These are phyloP conservation scores for Halocynthia roretzi DNA, from an alignment of 23 tunicate species.

Conservation along the genomic window DNA sequence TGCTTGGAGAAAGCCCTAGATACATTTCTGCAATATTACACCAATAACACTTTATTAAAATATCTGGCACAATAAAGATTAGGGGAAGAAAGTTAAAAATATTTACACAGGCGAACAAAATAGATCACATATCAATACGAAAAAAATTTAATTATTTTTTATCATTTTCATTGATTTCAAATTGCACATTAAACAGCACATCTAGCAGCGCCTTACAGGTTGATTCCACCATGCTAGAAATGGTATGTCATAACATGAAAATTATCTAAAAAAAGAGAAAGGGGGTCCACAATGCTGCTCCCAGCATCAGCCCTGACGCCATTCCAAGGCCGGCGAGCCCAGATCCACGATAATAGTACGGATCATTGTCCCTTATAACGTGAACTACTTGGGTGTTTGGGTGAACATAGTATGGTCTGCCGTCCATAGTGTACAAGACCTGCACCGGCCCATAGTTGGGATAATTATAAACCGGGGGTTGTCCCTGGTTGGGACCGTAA, in stretches of 20 bases:
- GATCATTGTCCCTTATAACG: constrained; percentile 57
- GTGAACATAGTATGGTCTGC: constrained; percentile 73
- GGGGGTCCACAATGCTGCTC: constrained; percentile 74
- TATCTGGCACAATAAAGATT: too few relatives aligned
- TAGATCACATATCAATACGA: too few relatives aligned
- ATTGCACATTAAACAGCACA: too few relatives aligned
- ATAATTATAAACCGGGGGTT: constrained; percentile 55
- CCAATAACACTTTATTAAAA: too few relatives aligned
- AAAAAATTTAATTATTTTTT: too few relatives aligned
- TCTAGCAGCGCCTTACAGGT: too few relatives aligned
- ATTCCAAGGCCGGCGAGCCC: constrained; percentile 34
- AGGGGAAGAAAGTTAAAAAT: too few relatives aligned
- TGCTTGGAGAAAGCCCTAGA: too few relatives aligned
- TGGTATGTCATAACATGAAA: neutral
- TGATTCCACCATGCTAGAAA: too few relatives aligned
- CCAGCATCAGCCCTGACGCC: constrained; percentile 77
- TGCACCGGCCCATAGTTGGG: constrained; percentile 79
- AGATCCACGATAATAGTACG: constrained; percentile 60
- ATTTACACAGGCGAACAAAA: too few relatives aligned
- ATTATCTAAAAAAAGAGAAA: constrained; percentile 41
- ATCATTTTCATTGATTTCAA: too few relatives aligned
- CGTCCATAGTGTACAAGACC: constrained; percentile 50
- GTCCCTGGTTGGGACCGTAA: constrained; percentile 27
- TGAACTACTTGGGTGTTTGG: constrained; percentile 60
- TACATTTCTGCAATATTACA: too few relatives aligned